Base-by-base conservation (phyloP, 2,113 vertebrate species). In the Seriola quinqueradiata region DNA sequence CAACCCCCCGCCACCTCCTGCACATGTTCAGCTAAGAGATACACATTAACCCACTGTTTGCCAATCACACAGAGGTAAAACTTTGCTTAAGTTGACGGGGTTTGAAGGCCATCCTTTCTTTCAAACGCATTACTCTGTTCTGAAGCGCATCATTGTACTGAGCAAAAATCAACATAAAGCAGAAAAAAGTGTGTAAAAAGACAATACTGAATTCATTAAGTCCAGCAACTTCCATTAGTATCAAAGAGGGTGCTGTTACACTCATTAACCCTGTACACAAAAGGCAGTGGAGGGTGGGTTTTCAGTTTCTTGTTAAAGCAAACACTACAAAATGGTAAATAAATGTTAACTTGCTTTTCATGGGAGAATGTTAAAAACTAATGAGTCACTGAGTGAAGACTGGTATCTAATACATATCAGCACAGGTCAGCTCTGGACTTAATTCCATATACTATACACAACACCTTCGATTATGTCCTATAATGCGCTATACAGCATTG, bases 181-280 rank as follows among this genome's bases (percentile, higher is more conserved):
- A 36, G 10, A 48, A 23, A 34, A 70, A 55, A 63, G 4, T 34
- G 13, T 60, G 5, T 5, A 14, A 67, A 83, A 58, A 59, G 38
- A 48, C 61, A 76, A 65, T 44, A 28, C n/a, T 60, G 16, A 72
- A 71, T 17, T 59, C 77, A 87, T 87, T 81, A 73, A 67, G 42
- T 80, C 77, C 75, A 90, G 81, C 12, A 77, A 75, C 83, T 83
- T 76, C 81, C 75, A 85, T 85, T 78, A 87, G 81, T 85, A 77
- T 88, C 77, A 81, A 67, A 78, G 42, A 42, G 34, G 63, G 58
- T 60, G 36, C 63, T 58, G 69, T 70, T 86, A 74, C 32, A 77
- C 54, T 81, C 65, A 88, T 89, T 82, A 88, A 76, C 46, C 40
- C 44, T 14, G 59, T 57, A 84, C 69, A 86, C 57, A 70, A 77